Percentiles rank a stretch among this genome's conserved stretches.
These are phyloP conservation scores for Pomacea maculata DNA, from an alignment of 1,140 invertebrate genomes.

Conservation along the genomic window DNA sequence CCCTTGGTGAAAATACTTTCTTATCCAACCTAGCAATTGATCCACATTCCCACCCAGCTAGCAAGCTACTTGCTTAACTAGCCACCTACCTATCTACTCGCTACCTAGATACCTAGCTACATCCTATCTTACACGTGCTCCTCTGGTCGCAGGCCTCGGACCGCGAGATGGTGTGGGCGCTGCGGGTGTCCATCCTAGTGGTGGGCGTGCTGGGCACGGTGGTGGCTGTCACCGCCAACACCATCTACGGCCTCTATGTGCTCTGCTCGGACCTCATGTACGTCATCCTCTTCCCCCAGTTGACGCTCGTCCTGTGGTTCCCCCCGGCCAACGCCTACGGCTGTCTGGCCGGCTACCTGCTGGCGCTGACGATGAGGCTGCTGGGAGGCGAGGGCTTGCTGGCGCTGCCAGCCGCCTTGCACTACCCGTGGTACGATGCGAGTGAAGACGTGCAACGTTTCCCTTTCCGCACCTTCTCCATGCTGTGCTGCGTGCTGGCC, in stretches of 20 bases:
- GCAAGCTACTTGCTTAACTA: no score
- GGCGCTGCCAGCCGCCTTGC: conserved; percentile 80
- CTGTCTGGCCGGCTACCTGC: conserved; percentile 80
- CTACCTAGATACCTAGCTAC: neutral
- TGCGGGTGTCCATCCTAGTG: conserved; percentile 39
- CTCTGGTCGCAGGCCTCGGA: conserved; percentile 40
- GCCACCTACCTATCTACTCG: neutral
- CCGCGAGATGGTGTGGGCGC: conserved; percentile 46
- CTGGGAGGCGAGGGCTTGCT: conserved; percentile 86
- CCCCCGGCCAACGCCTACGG: conserved; percentile 89
- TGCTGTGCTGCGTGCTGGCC: conserved; percentile 34
- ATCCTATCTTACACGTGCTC: neutral
- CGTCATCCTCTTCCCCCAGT: conserved; percentile 50
- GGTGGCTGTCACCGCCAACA: conserved; percentile 41
- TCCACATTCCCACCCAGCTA: no score
- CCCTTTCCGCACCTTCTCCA: conserved; percentile 52
- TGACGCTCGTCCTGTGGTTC: conserved; percentile 41
- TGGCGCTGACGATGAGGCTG: conserved; percentile 85
- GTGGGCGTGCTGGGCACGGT: conserved; percentile 42
- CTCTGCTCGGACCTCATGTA: conserved; percentile 50
- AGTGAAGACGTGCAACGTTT: conserved; percentile 62
- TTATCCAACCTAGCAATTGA: no score
- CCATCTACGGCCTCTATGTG: conserved; percentile 48
- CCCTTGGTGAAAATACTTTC: no score
- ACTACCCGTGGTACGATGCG: conserved; percentile 84